Base-by-base conservation (phyloP, 2,113 vertebrate genomes). In the Pseudonaja textilis region DNA sequence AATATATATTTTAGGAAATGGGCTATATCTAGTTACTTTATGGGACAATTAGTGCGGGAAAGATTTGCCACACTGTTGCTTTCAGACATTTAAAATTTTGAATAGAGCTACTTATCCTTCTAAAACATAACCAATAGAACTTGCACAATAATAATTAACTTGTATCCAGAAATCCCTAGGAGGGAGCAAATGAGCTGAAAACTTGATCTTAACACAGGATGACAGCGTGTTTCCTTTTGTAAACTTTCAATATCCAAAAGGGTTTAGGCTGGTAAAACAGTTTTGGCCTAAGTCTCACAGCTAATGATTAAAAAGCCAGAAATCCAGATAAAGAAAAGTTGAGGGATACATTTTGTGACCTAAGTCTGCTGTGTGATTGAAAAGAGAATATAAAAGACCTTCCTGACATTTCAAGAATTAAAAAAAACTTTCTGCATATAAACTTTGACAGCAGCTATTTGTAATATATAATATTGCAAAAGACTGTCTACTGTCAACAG, bases 201-300 rank as follows among this genome's bases (percentile, higher is more conserved):
- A 90, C 94, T 96, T 93, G 95, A 95, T 96, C 91, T 85, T 55
- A 3, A 56, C 91, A 92, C 95, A 95, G 95, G 89, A 95, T 95
- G 42, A 90, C 94, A 95, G 96, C 95, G 96, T 94, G 96, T 96
- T 97, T 97, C 96, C 96, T 97, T 95, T 92, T 93, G 96, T 97
- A 96, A 92, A 96, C 96, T 96, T 97, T 96, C 96, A 95, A 97
- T 95, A 97, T 97, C 96, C 96, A 96, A 95, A 93, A 52, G 87
- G 94, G 89, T 0, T 50, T 69, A 1, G 0, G 89, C 95, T 96
- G 96, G 93, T 95, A 96, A 92, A 29, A 93, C 96, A 93, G 85
- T 94, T 93, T 85, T 59, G 0, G 89, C 55, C 59, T 64, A 20
- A 4, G 52, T 90, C 5, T 26, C 14, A 45, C 25, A 64, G 8